Conservation (phyloP, 2,113 vertebrate species). For the Chunga burmeisteri region DNA sequence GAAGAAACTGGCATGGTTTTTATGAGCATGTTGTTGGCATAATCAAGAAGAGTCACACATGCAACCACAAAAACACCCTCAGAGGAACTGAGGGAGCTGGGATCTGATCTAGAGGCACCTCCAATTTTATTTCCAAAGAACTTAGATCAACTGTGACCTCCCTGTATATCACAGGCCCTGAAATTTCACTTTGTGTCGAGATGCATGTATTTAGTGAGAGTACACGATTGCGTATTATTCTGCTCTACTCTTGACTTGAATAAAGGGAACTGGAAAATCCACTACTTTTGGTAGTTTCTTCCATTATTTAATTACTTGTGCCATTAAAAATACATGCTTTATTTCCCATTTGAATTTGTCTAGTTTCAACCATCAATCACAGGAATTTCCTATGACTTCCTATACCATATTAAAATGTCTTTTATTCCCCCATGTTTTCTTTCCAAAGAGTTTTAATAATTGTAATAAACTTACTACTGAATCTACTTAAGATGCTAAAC, state of each 20-base stretch:
- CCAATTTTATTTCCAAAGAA: background rate
- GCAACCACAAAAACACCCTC: background rate
- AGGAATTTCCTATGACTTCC: background rate
- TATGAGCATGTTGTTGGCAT: background rate
- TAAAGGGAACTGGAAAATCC: background rate
- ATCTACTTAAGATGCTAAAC: background rate
- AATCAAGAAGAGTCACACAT: background rate
- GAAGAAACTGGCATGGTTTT: background rate
- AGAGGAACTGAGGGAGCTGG: background rate
- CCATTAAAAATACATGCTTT: background rate
- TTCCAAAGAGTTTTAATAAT: background rate
- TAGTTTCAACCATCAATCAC: background rate
- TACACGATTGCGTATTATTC: background rate
- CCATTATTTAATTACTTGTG: background rate
- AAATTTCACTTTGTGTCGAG: accelerated
- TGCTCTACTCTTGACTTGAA: background rate
- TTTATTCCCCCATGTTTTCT: background rate
- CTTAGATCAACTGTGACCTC: background rate
- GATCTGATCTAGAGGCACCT: background rate
- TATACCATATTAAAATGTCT: background rate
- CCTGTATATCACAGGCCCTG: background rate
- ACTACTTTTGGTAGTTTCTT: background rate
- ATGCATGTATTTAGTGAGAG: background rate
- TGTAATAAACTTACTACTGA: background rate
- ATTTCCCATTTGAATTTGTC: background rate